Base-by-base conservation (phyloP, 2,888 invertebrate genomes). In the Drosophila kanekoi region DNA sequence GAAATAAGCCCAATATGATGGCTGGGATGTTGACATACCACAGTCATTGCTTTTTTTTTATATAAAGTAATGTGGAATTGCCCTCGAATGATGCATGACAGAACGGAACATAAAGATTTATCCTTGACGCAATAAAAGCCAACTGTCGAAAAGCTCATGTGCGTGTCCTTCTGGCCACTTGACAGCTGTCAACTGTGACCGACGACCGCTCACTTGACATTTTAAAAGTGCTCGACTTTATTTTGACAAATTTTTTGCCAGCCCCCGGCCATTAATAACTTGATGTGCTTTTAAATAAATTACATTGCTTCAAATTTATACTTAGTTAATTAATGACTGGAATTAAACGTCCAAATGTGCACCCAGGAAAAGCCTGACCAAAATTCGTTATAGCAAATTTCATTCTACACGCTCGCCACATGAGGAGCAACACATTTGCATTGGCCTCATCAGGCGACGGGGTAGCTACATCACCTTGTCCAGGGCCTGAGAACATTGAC, bases 101-200 rank as follows among this genome's bases (percentile, higher is more conserved):
- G n/a, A 35, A 18, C 38, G 37, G 18, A 23, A 35, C 40, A 47
- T 51, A 60, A 54, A 67, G 28, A 35, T 43, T 69, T 64, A 43
- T 63, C 28, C 56, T 45, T 40, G 32, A 52, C 44, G 59, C 62
- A 37, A 61, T 65, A 63, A 70, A 77, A 63, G 51, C 8, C 14
- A 33, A 32, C 38, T 32, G 53, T 9, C 47, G 18, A 49, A 54
- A 67, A 44, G 57, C 53, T 51, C 56, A 57, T 51, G 60, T 48
- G 37, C 70, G 54, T 73, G 74, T 61, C 66, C 70, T 47, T 41
- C 33, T 51, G 59, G 51, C 56, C 56, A 49, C 63, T 66, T 71
- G 78, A 66, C 78, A 77, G 74, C 78, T 71, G 78, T 77, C 77
- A 77, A 61, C 58, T 74, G 70, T 66, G 57, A 70, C 65, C 65